phyloP scores from a whole-genome alignment of 2,113 vertebrate genomes.

The Mormyrus iriodes region DNA sequence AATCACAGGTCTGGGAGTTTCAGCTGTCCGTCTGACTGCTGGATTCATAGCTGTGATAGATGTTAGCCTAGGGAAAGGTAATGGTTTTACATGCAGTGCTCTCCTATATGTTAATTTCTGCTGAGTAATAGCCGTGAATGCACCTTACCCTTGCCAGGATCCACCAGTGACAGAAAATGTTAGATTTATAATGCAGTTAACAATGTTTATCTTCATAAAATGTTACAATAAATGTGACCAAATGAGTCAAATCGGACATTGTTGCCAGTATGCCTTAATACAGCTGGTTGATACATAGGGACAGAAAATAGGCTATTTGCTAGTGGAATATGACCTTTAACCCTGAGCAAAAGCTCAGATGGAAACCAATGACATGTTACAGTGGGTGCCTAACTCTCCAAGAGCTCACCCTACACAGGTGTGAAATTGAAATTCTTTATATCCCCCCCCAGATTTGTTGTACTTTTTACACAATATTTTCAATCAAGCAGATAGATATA shows the following conservation, averaged over 20 bases:
- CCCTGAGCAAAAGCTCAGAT: not conserved
- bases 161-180: not conserved
- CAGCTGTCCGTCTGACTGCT: not conserved
- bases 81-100: not conserved
- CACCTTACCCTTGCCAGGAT: not conserved
- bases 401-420: not conserved
- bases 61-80: not conserved
- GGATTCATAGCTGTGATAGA: not conserved
- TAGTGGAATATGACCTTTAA: not conserved
- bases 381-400: not conserved
- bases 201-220: not conserved
- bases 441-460: not conserved
- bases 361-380: not conserved
- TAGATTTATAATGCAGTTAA: not conserved
- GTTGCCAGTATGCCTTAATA: not conserved
- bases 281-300: not conserved
- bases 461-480: not conserved
- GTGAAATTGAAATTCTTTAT: not conserved
- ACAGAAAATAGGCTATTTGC: not conserved
- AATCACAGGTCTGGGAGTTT: not conserved
- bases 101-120: not conserved
- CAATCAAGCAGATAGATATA: not conserved
- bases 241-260: not conserved
- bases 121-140: not conserved
- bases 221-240: not conserved